Conservation (phyloP, 2,113 vertebrate genomes). For the Gallinago paraguaiae region DNA sequence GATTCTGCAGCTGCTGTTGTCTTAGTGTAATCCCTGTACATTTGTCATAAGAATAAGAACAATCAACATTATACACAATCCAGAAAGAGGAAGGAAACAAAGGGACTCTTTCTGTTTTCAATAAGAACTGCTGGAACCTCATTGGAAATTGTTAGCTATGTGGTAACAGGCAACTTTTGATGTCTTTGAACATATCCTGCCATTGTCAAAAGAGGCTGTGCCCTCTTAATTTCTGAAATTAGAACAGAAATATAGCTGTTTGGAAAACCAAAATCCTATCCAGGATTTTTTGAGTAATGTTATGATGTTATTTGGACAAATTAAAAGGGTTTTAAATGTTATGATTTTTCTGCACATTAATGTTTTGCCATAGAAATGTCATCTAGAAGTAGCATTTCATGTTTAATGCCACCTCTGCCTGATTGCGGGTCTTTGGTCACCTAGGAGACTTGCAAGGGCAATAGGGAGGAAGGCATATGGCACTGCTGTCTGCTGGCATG, state of each 20-base stretch:
- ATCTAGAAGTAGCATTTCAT: background rate
- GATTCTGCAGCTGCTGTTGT: slow-evolving; percentile 52
- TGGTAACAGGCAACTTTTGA: slow-evolving; percentile 22
- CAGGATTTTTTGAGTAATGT: background rate
- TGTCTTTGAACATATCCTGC: slow-evolving; percentile 45
- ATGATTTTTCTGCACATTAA: background rate
- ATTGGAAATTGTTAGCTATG: slow-evolving; percentile 22
- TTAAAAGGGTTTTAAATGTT: background rate
- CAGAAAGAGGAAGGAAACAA: slow-evolving; percentile 61
- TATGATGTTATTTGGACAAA: background rate
- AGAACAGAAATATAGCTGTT: background rate
- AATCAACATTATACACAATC: slow-evolving; percentile 41
- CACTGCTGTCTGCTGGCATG: background rate
- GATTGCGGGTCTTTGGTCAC: background rate
- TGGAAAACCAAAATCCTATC: background rate
- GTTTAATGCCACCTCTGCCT: background rate
- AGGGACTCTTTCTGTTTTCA: slow-evolving; percentile 53
- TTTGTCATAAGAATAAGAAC: slow-evolving; percentile 49
- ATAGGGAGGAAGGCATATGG: background rate
- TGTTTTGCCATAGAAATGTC: background rate
- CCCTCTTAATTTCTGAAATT: slow-evolving; percentile 1
- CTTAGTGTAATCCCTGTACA: slow-evolving; percentile 19
- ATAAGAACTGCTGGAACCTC: slow-evolving; percentile 33
- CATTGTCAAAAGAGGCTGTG: background rate
- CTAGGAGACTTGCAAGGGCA: background rate